Base-by-base conservation (phyloP, 1,140 invertebrate species). In the Neotoxoptera formosana region DNA sequence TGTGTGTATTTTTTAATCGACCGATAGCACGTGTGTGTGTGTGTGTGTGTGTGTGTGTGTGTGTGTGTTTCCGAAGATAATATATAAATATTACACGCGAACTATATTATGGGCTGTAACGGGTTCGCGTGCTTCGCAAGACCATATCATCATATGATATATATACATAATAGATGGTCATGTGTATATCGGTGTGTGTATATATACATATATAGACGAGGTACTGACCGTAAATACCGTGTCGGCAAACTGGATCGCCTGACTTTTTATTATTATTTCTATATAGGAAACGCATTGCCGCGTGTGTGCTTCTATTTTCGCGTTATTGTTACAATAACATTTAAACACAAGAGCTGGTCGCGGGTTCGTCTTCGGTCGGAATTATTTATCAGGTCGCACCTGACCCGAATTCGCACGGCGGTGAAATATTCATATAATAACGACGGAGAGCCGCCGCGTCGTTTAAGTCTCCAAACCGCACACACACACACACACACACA, bases 381-480 rank as follows among this genome's bases (percentile, higher is more conserved):
- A 93, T 93, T 86, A 93, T 93, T 86, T 84, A 93, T 84, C 45
- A 23, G 91, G 51, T 41, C n/a, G 45, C 91, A 92, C 91, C 91
- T 86, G 91, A 93, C 81, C 81, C 23, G 91, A 93, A 93, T 93
- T 93, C 91, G 76, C 91, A 93, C 48, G 91, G 48, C 48, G 91
- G 48, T 93, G 17, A 93, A 93, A 93, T 93, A 93, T 93, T 93
- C 81, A 93, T 90, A 53, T 36, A n/a, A n/a, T n/a, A n/a, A n/a
- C n/a, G n/a, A n/a, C n/a, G 14, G 17, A 76, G n/a, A n/a, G 14
- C 30, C 41, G 41, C 90, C 25, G 23, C 41, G 14, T 36, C 53
- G n/a, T 25, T 41, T 17, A n/a, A 76, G 48, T 41, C 34, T 23
- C 41, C 36, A 30, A 11, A 3, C 36, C 60, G 34, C 47, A 30